Evolutionary conservation across 2,888 invertebrate species (phyloP).

Genomic region (Mimas tiliae): DNA sequence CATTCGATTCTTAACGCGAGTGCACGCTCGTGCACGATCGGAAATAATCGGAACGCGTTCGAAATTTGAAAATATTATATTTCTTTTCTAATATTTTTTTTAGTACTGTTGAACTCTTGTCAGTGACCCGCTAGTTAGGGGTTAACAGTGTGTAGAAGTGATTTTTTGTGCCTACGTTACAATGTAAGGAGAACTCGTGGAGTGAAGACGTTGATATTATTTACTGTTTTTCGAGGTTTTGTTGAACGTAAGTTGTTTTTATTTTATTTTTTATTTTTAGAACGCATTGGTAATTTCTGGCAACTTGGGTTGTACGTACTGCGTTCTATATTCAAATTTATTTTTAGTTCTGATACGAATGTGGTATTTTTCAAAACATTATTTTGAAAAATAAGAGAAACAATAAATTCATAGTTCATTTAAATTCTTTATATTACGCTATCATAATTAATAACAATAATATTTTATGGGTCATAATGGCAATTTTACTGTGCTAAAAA

Average conservation of each 20-base stretch:
- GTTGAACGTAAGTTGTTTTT: constrained; percentile 38
- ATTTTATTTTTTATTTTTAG: constrained; percentile 6
- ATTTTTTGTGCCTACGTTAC: constrained; percentile 42
- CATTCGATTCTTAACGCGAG: constrained; percentile 55
- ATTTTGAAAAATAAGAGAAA: too few relatives aligned
- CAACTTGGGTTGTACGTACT: too few relatives aligned
- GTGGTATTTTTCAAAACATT: too few relatives aligned
- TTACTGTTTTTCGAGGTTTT: constrained; percentile 32
- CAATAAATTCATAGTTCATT: too few relatives aligned
- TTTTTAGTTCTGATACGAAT: too few relatives aligned
- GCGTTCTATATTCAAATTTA: too few relatives aligned
- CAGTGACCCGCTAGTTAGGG: constrained; percentile 37
- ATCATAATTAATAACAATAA: too few relatives aligned
- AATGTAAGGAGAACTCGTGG: constrained; percentile 46
- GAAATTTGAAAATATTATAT: background rate
- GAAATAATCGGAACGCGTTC: constrained; percentile 35
- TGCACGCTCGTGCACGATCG: constrained; percentile 53
- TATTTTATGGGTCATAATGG: too few relatives aligned
- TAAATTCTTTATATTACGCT: too few relatives aligned
- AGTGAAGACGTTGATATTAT: constrained; percentile 44
- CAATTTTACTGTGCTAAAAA: too few relatives aligned
- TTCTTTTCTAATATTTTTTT: background rate
- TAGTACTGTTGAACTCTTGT: constrained; percentile 30
- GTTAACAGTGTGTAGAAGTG: constrained; percentile 38
- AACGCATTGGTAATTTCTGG: background rate